These are phyloP conservation scores for Platichthys stellatus DNA, from an alignment of 2,113 vertebrate species.

Conservation along the genomic window DNA sequence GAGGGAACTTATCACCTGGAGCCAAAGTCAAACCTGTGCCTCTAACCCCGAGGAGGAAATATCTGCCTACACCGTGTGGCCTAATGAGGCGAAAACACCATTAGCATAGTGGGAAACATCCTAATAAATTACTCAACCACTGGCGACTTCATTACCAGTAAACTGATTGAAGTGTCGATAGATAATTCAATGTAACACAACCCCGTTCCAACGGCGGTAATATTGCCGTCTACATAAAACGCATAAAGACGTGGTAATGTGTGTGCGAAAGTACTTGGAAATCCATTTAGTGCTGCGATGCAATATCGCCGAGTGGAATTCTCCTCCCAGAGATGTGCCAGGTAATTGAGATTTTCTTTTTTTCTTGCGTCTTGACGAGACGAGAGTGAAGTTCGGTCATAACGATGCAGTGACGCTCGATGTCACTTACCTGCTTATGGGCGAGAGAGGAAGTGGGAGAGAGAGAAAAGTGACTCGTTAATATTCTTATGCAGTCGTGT, in stretches of 20 bases:
- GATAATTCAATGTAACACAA: constrained; percentile 61
- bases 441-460: constrained; percentile 9
- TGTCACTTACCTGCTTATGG: constrained; percentile 59
- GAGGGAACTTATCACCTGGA: constrained; percentile 52
- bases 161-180: constrained; percentile 64
- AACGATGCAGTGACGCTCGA: constrained; percentile 58
- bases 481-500: not conserved
- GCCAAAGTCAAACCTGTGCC: constrained; percentile 22
- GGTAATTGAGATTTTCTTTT: constrained; percentile 68
- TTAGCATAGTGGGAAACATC: constrained; percentile 59
- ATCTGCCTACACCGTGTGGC: constrained; percentile 46
- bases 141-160: constrained; percentile 72
- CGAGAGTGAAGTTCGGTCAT: constrained; percentile 56
- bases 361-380: constrained; percentile 62
- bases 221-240: constrained; percentile 62
- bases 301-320: constrained; percentile 66
- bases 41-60: constrained; percentile 44
- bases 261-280: constrained; percentile 60
- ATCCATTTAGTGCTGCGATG: constrained; percentile 71
- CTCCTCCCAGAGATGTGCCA: constrained; percentile 61
- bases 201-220: constrained; percentile 33
- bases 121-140: constrained; percentile 70
- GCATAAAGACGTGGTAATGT: constrained; percentile 71
- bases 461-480: constrained; percentile 12
- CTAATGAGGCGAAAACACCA: constrained; percentile 70